Evolutionary conservation across 2,113 vertebrate genomes (phyloP), one percentile per base, ranked within the genome.

Genomic region (Cromileptes altivelis): DNA sequence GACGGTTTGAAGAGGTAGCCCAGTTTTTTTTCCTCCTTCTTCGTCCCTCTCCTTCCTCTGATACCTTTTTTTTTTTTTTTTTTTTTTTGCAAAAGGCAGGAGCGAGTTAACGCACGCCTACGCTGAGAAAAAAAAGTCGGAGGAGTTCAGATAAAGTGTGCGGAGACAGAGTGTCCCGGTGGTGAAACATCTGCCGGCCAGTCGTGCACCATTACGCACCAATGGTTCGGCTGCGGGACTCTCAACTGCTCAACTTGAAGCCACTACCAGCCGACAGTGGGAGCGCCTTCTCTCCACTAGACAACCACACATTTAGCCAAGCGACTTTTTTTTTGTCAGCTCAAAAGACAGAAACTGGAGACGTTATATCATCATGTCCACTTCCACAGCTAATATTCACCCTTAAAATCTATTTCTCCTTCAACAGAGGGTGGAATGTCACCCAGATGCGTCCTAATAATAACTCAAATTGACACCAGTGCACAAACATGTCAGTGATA

Each of bases 121-220:
- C 84, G 45, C 45, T 45, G 60, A 75, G 45, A 49, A 50, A 65
- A 74, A 75, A 80, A 78, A 62, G 60, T 87, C 30, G 63, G 47
- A 77, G 69, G 82, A 65, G 85, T 85, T 85, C 74, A 85, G 75
- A 78, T 75, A 78, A 85, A 86, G 85, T 86, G 79, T 76, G 84
- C 78, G 60, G 80, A 91, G 88, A 91, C 90, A 88, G 77, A 91
- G 49, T 81, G 86, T 92, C 89, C 90, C 86, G 78, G 72, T 80
- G 88, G 70, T 67, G 85, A 76, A 90, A 94, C 93, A 94, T 94
- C 91, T 94, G 93, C 89, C n/a, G 90, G 70, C 85, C 93, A 91
- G 84, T 89, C 89, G 80, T 75, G 92, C 93, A 78, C 90, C 88
- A 91, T 91, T 93, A 92, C 88, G 91, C 94, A 90, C 78, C 87